Evolutionary conservation across 2,113 vertebrate species (phyloP).

Genomic region (Microtus oregoni): DNA sequence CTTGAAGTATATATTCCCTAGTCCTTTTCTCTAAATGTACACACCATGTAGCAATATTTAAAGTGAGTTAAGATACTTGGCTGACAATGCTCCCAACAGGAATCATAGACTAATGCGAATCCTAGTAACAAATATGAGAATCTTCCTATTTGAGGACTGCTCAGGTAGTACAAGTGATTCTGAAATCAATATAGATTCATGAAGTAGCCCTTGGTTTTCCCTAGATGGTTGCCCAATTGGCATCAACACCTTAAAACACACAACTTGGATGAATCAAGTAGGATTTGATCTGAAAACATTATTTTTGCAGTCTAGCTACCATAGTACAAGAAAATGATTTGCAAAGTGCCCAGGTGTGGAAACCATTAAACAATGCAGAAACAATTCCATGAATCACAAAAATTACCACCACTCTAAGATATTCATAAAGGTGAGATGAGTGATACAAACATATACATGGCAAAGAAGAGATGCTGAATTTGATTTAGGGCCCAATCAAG

Average conservation of each 20-base stretch:
- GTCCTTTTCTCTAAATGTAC: not conserved
- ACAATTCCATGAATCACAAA: not conserved
- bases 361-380: not conserved
- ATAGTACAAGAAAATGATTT: not conserved
- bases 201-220: not conserved
- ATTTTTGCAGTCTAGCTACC: not conserved
- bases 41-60: not conserved
- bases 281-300: not conserved
- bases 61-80: not conserved
- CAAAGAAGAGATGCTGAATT: not conserved
- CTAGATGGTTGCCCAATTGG: not conserved
- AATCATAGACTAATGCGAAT: not conserved
- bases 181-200: not conserved
- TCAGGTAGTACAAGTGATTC: not conserved
- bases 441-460: not conserved
- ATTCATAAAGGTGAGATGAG: not conserved
- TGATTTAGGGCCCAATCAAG: not conserved
- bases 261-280: not conserved
- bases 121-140: not conserved
- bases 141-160: too few species aligned
- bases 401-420: not conserved
- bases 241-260: not conserved
- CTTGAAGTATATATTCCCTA: not conserved
- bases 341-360: not conserved
- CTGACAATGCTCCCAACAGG: not conserved